phyloP scores from a whole-genome alignment of 2,797 vertebrate species.

The Bucorvus abyssinicus region DNA sequence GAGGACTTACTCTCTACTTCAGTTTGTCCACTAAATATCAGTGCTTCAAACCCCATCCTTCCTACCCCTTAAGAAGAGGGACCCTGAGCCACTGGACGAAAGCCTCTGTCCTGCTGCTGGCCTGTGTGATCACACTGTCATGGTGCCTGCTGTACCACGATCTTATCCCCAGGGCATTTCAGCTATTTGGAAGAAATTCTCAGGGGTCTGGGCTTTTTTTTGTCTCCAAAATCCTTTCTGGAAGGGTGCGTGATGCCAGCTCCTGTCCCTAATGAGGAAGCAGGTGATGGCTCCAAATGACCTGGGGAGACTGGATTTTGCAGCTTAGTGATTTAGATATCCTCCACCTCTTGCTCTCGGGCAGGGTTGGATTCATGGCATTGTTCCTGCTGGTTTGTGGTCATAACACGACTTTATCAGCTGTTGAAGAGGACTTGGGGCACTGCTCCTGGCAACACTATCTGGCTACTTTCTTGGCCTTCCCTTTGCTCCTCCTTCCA shows the following conservation, averaged over 20 bases:
- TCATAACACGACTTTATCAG: neutral
- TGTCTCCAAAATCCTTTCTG: neutral
- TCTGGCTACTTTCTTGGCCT: constrained; percentile 14
- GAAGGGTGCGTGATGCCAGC: accelerated
- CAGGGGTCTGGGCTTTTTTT: neutral
- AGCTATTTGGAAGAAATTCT: neutral
- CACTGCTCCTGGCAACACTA: constrained; percentile 19
- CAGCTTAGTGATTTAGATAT: neutral
- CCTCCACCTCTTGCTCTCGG: neutral
- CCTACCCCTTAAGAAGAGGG: neutral
- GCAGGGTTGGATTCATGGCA: accelerated
- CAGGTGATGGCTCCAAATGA: neutral
- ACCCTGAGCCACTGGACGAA: neutral
- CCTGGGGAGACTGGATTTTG: neutral
- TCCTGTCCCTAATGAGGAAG: neutral
- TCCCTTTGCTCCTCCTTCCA: neutral
- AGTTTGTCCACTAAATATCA: neutral
- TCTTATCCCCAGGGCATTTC: neutral
- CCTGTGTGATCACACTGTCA: accelerated
- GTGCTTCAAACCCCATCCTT: neutral
- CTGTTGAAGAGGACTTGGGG: neutral
- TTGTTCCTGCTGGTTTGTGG: neutral
- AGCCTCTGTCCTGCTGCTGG: neutral
- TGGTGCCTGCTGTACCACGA: accelerated
- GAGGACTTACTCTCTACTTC: neutral